Evolutionary conservation across 2,888 invertebrate genomes (phyloP).

Genomic region (Diarsia mendica): DNA sequence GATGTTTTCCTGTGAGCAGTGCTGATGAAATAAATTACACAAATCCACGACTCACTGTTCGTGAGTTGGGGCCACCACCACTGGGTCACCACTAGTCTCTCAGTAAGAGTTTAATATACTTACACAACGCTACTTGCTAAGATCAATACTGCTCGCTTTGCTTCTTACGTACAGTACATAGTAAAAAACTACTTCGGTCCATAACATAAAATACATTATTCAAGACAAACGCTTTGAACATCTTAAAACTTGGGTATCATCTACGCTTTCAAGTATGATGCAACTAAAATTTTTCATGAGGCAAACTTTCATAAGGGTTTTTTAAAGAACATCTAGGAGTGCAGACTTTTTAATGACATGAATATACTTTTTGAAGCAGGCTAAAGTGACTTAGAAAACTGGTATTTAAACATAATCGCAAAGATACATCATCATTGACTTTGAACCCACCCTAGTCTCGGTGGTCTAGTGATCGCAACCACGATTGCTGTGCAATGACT

Average conservation of each 20-base stretch:
- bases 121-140: not conserved
- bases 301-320: not conserved
- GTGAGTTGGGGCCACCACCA: too few relatives aligned
- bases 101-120: too few relatives aligned
- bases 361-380: not conserved
- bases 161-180: not conserved
- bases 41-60: too few relatives aligned
- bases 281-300: conserved; percentile 14
- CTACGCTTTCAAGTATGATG: conserved; percentile 1
- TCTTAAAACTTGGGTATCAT: conserved; percentile 34
- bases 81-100: too few relatives aligned
- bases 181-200: not conserved
- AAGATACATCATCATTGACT: not conserved
- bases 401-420: not conserved
- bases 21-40: too few relatives aligned
- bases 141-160: not conserved
- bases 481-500: too few relatives aligned
- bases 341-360: not conserved
- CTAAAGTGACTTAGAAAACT: not conserved
- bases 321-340: not conserved
- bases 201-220: conserved; percentile 44
- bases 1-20: too few relatives aligned
- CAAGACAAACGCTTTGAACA: conserved; percentile 30
- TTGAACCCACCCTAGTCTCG: too few relatives aligned
- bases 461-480: too few relatives aligned